Conservation (phyloP, 2,888 invertebrate species). For the Nemotelus pantherinus region DNA sequence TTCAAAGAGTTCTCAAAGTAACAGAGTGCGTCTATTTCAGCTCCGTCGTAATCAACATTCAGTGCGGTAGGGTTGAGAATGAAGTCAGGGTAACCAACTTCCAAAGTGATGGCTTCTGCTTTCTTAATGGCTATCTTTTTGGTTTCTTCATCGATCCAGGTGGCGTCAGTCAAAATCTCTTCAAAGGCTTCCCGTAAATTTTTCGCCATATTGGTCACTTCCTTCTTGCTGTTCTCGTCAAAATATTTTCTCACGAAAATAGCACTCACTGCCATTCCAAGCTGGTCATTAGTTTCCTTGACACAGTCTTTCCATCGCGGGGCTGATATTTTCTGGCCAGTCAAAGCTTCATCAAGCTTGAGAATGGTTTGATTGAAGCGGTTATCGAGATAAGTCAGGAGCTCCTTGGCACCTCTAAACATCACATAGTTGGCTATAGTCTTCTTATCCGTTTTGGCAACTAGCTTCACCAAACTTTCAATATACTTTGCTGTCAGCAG, state of each 20-base stretch:
- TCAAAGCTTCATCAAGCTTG: slow-evolving; percentile 74
- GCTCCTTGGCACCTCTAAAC: slow-evolving; percentile 50
- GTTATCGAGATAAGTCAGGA: slow-evolving; percentile 50
- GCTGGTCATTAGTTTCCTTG: slow-evolving; percentile 82
- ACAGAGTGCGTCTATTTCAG: slow-evolving; percentile 73
- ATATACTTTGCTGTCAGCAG: slow-evolving; percentile 47
- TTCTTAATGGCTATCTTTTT: slow-evolving; percentile 83
- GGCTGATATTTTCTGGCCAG: slow-evolving; percentile 83
- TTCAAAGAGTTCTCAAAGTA: slow-evolving; percentile 84
- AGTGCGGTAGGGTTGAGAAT: slow-evolving; percentile 80
- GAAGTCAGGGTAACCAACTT: slow-evolving; percentile 94
- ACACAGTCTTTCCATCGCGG: slow-evolving; percentile 91
- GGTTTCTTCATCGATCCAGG: slow-evolving; percentile 94
- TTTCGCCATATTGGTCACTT: slow-evolving; percentile 88
- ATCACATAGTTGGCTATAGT: slow-evolving; percentile 52
- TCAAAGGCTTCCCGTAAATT: slow-evolving; percentile 86
- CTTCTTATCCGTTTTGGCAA: slow-evolving; percentile 46
- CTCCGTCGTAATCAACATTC: slow-evolving; percentile 81
- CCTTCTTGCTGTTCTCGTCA: slow-evolving; percentile 68
- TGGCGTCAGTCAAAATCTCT: slow-evolving; percentile 78
- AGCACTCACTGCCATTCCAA: slow-evolving; percentile 74
- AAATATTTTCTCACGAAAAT: slow-evolving; percentile 73
- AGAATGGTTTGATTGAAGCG: slow-evolving; percentile 50
- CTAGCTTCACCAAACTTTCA: slow-evolving; percentile 45
- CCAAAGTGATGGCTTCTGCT: slow-evolving; percentile 89